These are phyloP conservation scores for Tetragnatha montana DNA, from an alignment of 2,888 invertebrate genomes.

Conservation along the genomic window DNA sequence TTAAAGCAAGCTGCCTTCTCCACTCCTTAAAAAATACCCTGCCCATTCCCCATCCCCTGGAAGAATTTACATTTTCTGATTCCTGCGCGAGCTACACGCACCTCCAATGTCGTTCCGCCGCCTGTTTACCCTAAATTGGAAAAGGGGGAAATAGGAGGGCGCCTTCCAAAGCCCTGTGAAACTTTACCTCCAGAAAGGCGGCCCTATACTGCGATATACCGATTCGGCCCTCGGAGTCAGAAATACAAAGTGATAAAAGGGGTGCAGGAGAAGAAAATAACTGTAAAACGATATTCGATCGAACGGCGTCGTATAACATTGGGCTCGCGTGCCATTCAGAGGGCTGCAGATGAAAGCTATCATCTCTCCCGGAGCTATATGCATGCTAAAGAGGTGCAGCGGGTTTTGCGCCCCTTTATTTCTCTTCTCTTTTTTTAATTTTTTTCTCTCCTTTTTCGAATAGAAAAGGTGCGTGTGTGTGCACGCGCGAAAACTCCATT, in stretches of 20 bases:
- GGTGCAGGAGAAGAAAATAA: slow-evolving; percentile 62
- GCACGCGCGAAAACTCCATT: slow-evolving; percentile 32
- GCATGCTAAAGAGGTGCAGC: slow-evolving; percentile 68
- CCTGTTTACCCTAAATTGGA: slow-evolving; percentile 48
- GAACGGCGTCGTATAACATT: slow-evolving; percentile 66
- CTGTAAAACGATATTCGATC: slow-evolving; percentile 71
- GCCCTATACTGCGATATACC: slow-evolving; percentile 52
- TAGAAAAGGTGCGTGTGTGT: slow-evolving; percentile 38
- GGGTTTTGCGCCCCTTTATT: slow-evolving; percentile 4
- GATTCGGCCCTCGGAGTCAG: slow-evolving; percentile 50
- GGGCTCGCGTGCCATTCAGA: slow-evolving; percentile 50
- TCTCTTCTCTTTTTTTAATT: slow-evolving; percentile 8
- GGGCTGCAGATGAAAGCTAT: slow-evolving; percentile 64
- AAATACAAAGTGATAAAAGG: slow-evolving; percentile 70
- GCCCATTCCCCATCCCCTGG: neutral
- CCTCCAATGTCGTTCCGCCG: slow-evolving; percentile 37
- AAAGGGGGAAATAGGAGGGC: slow-evolving; percentile 13
- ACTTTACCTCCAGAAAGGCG: slow-evolving; percentile 7
- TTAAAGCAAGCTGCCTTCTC: no score
- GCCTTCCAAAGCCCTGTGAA: slow-evolving; percentile 29
- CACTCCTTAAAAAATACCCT: neutral
- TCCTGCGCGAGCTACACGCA: slow-evolving; percentile 20
- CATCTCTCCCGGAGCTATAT: slow-evolving; percentile 58
- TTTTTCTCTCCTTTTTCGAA: slow-evolving; percentile 23
- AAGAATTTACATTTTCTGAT: neutral